Evolutionary conservation across 2,113 vertebrate species (phyloP).

Genomic region (Gasterosteus aculeatus): DNA sequence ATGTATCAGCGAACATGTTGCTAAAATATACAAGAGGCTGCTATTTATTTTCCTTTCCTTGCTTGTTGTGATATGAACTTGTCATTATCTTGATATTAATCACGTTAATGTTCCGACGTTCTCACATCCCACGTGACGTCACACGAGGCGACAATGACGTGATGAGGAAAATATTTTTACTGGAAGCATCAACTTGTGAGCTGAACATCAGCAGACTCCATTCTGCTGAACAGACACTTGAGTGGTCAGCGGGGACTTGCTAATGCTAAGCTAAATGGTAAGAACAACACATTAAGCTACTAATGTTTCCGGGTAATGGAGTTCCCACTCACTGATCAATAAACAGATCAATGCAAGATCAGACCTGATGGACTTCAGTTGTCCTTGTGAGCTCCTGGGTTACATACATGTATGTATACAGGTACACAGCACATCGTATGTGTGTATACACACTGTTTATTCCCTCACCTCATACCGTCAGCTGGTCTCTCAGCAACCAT

Average conservation of each 20-base stretch:
- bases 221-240: slow-evolving; percentile 7
- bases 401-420: background rate
- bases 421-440: background rate
- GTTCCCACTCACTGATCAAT: slow-evolving; percentile 21
- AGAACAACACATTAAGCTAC: slow-evolving; percentile 14
- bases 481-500: background rate
- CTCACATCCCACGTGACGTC: too few species aligned
- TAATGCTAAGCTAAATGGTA: slow-evolving; percentile 57
- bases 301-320: slow-evolving; percentile 25
- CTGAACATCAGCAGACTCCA: slow-evolving; percentile 18
- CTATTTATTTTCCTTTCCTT: too few species aligned
- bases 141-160: too few species aligned
- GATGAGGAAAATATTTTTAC: background rate
- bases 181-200: background rate
- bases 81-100: too few species aligned
- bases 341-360: background rate
- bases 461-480: background rate
- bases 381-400: background rate
- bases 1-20: too few species aligned
- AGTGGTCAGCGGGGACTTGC: slow-evolving; percentile 21
- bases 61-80: too few species aligned
- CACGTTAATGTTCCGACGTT: too few species aligned
- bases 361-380: slow-evolving; percentile 1
- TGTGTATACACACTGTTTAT: background rate
- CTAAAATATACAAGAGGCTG: too few species aligned